Evolutionary conservation across 2,888 invertebrate species (phyloP).

Genomic region (Melanotus villosus): DNA sequence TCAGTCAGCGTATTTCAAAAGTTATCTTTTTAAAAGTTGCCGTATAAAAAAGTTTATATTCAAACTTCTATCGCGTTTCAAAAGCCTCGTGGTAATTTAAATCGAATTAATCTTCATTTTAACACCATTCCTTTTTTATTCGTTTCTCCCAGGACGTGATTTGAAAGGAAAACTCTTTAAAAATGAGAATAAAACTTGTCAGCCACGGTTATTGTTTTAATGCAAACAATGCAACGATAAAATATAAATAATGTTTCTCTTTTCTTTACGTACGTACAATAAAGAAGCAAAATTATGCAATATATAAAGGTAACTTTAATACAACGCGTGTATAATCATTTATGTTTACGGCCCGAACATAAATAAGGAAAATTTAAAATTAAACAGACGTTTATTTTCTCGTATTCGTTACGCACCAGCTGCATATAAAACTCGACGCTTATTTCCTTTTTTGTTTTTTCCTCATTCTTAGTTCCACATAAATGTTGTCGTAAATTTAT

Average conservation of each 20-base stretch:
- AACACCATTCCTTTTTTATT: conserved; percentile 49
- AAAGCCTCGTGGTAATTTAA: conserved; percentile 52
- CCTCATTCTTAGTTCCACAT: conserved; percentile 12
- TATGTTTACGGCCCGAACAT: conserved; percentile 28
- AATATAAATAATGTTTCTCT: conserved; percentile 7
- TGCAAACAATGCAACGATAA: conserved; percentile 27
- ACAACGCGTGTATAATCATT: conserved; percentile 23
- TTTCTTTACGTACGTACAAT: not conserved
- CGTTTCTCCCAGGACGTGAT: conserved; percentile 28
- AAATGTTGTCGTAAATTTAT: not conserved
- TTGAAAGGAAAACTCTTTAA: conserved; percentile 30
- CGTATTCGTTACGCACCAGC: conserved; percentile 32
- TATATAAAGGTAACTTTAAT: conserved; percentile 29
- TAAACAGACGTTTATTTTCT: conserved; percentile 34
- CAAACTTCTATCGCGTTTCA: conserved; percentile 43
- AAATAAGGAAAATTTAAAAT: conserved; percentile 30
- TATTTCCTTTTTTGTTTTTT: conserved; percentile 12
- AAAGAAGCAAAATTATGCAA: conserved; percentile 18
- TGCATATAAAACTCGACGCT: conserved; percentile 26
- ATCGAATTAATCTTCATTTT: conserved; percentile 57
- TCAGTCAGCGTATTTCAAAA: conserved; percentile 42
- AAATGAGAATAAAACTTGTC: conserved; percentile 13
- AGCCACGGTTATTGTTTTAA: conserved; percentile 23
- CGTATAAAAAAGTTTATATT: conserved; percentile 49
- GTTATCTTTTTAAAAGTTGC: conserved; percentile 40